Evolutionary conservation across 1,140 invertebrate species (phyloP).

Genomic region (Drosophila paulistorum): DNA sequence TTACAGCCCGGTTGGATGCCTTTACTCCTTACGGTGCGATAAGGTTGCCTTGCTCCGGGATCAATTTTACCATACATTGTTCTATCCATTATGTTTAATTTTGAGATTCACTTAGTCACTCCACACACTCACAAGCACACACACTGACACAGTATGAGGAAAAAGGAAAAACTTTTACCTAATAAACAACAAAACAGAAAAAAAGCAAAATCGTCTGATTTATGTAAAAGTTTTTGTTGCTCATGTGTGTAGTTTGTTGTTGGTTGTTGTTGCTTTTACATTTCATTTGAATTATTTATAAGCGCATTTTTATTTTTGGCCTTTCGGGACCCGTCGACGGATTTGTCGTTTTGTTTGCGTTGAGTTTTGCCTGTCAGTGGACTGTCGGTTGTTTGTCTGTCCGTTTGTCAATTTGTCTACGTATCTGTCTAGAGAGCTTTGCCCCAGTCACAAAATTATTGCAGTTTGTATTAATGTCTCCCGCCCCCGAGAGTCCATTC

Average conservation of each 20-base stretch:
- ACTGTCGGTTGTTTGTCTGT: background rate
- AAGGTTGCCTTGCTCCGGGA: slow-evolving; percentile 91
- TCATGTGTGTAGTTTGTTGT: background rate
- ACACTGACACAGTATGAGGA: background rate
- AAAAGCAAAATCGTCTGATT: background rate
- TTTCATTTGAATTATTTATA: slow-evolving; percentile 72
- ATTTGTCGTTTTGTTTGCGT: slow-evolving; percentile 72
- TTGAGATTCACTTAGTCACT: slow-evolving; percentile 41
- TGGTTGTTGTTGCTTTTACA: background rate
- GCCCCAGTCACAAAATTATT: slow-evolving; percentile 2
- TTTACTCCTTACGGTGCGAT: slow-evolving; percentile 89
- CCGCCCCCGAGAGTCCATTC: background rate
- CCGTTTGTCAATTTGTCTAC: background rate
- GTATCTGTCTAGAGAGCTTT: slow-evolving; percentile 2
- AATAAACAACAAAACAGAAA: slow-evolving; percentile 1
- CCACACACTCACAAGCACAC: background rate
- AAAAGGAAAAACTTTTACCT: slow-evolving; percentile 1
- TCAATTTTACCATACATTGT: slow-evolving; percentile 93
- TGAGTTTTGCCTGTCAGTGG: slow-evolving; percentile 64
- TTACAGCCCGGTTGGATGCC: slow-evolving; percentile 93
- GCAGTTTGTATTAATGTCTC: background rate
- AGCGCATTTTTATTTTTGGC: slow-evolving; percentile 78
- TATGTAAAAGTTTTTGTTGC: slow-evolving; percentile 8
- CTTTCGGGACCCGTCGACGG: slow-evolving; percentile 64
- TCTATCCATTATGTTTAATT: slow-evolving; percentile 87